Evolutionary conservation across 2,797 vertebrate genomes (phyloP).

Genomic region (Melanotaenia boesemani): DNA sequence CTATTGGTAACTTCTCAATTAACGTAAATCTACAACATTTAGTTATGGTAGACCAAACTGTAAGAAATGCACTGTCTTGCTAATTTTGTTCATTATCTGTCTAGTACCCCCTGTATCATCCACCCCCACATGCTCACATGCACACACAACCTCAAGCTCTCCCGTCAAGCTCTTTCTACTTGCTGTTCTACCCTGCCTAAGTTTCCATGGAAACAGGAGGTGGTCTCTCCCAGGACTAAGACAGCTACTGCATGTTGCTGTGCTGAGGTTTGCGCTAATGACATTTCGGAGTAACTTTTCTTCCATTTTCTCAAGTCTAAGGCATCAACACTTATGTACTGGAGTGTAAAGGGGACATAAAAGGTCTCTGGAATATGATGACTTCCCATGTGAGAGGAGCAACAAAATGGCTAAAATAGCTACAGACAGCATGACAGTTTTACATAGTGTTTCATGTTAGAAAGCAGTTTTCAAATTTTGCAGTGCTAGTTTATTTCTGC

Average conservation of each 20-base stretch:
- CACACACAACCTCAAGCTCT: slow-evolving; percentile 50
- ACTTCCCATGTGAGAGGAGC: slow-evolving; percentile 27
- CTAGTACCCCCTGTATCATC: slow-evolving; percentile 36
- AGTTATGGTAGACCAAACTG: slow-evolving; percentile 32
- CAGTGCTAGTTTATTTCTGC: slow-evolving; percentile 6
- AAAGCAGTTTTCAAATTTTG: slow-evolving; percentile 15
- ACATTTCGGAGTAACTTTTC: slow-evolving; percentile 79
- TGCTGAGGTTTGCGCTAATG: slow-evolving; percentile 78
- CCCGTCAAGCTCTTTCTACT: slow-evolving; percentile 55
- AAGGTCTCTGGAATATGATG: slow-evolving; percentile 28
- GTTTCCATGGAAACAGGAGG: slow-evolving; percentile 87
- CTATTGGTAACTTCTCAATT: slow-evolving; percentile 40
- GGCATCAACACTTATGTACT: slow-evolving; percentile 49
- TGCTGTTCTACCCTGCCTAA: slow-evolving; percentile 73
- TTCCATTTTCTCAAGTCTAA: slow-evolving; percentile 59
- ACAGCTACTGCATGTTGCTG: slow-evolving; percentile 72
- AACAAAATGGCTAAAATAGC: slow-evolving; percentile 9
- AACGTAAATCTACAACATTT: slow-evolving; percentile 48
- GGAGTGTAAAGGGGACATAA: slow-evolving; percentile 43
- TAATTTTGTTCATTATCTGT: slow-evolving; percentile 60
- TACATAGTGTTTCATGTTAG: slow-evolving; percentile 3
- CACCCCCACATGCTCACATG: slow-evolving; percentile 38
- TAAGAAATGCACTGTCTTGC: slow-evolving; percentile 40
- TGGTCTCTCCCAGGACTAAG: slow-evolving; percentile 79
- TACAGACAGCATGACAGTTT: not conserved